Percentiles rank a stretch among this genome's conserved stretches.
Evolutionary conservation across 2,888 invertebrate species (phyloP).

Genomic region (Icerya purchasi): DNA sequence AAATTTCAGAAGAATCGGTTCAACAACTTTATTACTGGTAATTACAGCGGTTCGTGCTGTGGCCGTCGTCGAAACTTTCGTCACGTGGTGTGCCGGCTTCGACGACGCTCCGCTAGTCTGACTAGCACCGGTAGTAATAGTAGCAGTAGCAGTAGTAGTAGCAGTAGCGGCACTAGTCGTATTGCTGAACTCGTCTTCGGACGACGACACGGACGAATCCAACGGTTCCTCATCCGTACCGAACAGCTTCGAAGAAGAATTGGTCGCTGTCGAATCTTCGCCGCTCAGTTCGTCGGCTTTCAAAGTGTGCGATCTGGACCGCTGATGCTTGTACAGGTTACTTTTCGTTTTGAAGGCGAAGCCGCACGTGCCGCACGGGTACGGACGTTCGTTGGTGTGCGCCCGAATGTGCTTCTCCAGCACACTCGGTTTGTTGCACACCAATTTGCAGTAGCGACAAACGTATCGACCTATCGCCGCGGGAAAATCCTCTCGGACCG

Average conservation of each 20-base stretch:
- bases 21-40: too few relatives aligned
- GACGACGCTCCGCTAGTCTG: not conserved
- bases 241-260: too few relatives aligned
- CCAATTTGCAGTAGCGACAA: slow-evolving; percentile 70
- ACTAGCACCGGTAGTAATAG: not conserved
- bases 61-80: too few relatives aligned
- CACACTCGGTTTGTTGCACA: slow-evolving; percentile 81
- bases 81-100: not conserved
- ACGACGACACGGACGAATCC: not conserved
- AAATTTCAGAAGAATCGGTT: too few relatives aligned
- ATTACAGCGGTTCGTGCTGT: too few relatives aligned
- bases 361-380: slow-evolving; percentile 70
- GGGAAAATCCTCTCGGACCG: not conserved
- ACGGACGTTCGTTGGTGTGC: slow-evolving; percentile 80
- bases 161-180: not conserved
- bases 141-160: not conserved
- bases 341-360: slow-evolving; percentile 87
- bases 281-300: slow-evolving; percentile 35
- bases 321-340: slow-evolving; percentile 56
- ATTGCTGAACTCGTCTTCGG: not conserved
- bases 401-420: slow-evolving; percentile 83
- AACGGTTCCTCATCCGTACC: not conserved
- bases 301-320: slow-evolving; percentile 48
- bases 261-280: too few relatives aligned
- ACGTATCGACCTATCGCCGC: slow-evolving; percentile 35